Base-by-base conservation (phyloP, 1,140 invertebrate species). In the Zaprionus inermis region DNA sequence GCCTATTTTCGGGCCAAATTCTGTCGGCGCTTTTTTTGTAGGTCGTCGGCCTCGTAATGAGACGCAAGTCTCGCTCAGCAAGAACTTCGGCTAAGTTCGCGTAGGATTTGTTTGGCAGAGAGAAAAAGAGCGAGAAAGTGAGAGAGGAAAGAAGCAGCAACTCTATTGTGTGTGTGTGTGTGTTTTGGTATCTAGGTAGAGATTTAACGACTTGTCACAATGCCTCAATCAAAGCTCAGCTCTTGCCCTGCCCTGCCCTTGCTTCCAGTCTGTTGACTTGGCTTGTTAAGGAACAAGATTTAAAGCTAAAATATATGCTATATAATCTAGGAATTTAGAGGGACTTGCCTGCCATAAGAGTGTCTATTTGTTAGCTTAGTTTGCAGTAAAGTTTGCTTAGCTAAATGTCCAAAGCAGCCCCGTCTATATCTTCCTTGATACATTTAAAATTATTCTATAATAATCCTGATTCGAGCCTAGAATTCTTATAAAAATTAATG, bases 171-270 rank as follows among this genome's bases (percentile, higher is more conserved):
- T 58, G 57, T 46, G 36, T 44, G 16, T 41, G 36, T 12, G 12
- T 44, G 32, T 57, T 11, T 14, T 1, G 24, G 16, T 14, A 18
- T 60, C 46, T 52, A 60, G 30, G 32, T 49, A 30, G 36, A 68
- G 66, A 32, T 68, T 51, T 32, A 38, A 32, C n/a, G 66, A 60
- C 49, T 64, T 63, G 32, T 12, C 49, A 34, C 32, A 22, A 49
- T 20, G 60, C 49, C 46, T 54, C 51, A 28, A 28, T 54, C 24
- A 52, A 11, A 28, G 0, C 10, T 3, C 0, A 0, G 34, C 22
- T 12, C 61, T 55, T 55, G 10, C 49, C 10, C 9, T 4, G 18
- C 24, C 24, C 24, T 28, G n/a, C n/a, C n/a, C n/a, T n/a, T 30
- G 4, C 16, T 28, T 28, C 0, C 24, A 28, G 1, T 5, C 24